Percentiles rank a stretch among this genome's conserved stretches.
These are phyloP conservation scores for Cacajao melanocephalus DNA, from an alignment of 2,797 vertebrate genomes.

Conservation along the genomic window DNA sequence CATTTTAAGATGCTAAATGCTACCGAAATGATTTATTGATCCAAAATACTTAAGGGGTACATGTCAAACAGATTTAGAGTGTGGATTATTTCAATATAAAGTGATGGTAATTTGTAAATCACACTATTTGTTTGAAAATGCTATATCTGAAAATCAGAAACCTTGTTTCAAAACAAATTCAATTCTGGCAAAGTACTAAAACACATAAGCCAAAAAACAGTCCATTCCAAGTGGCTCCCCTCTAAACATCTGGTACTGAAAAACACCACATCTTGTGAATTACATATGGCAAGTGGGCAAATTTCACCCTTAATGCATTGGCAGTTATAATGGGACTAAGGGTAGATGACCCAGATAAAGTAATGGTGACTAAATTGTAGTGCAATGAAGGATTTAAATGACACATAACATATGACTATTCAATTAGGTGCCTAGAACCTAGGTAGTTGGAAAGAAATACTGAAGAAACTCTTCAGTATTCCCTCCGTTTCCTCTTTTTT, in stretches of 20 bases:
- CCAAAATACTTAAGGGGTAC: conserved; percentile 59
- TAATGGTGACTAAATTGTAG: not conserved
- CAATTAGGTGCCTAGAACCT: not conserved
- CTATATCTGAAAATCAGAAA: conserved; percentile 67
- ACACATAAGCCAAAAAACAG: conserved; percentile 54
- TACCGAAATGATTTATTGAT: conserved; percentile 63
- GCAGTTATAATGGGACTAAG: not conserved
- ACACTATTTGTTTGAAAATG: conserved; percentile 60
- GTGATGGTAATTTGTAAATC: conserved; percentile 61
- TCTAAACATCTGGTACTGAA: conserved; percentile 60
- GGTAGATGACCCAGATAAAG: not conserved
- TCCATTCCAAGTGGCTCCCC: conserved; percentile 14
- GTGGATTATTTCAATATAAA: conserved; percentile 58
- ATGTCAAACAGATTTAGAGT: conserved; percentile 72
- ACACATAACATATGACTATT: not conserved
- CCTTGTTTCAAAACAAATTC: conserved; percentile 61
- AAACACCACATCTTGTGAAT: not conserved
- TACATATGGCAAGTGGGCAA: not conserved
- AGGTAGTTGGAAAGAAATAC: not conserved
- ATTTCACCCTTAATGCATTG: conserved; percentile 10
- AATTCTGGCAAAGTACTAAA: conserved; percentile 67
- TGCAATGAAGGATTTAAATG: not conserved
- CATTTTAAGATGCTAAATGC: conserved; percentile 56
- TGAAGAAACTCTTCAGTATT: not conserved
- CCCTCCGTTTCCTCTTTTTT: not conserved